These are phyloP conservation scores for Muricea muricata DNA, from an alignment of 92 coral and sea anemone species.

Conservation along the genomic window DNA sequence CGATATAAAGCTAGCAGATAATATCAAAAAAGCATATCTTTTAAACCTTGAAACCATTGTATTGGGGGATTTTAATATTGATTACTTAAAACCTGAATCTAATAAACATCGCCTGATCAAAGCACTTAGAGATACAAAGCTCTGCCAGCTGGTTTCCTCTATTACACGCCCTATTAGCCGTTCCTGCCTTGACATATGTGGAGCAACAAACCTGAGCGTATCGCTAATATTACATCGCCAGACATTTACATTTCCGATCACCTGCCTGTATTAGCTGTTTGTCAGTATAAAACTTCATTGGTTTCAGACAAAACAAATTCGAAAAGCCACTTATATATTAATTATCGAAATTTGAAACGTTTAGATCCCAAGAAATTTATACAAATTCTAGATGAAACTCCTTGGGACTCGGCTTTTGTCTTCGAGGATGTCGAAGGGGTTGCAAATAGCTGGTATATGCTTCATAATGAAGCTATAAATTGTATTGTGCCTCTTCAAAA, in stretches of 20 bases:
- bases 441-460: conserved; percentile 7
- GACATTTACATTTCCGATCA: conserved; percentile 45
- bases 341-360: conserved; percentile 13
- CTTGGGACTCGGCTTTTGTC: conserved; percentile 35
- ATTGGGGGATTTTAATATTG: conserved; percentile 32
- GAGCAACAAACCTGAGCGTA: conserved; percentile 50
- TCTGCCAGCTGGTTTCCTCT: neutral
- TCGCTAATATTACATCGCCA: conserved; percentile 31
- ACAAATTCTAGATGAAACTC: conserved; percentile 14
- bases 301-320: neutral
- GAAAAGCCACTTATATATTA: conserved; percentile 28
- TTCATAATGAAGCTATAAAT: conserved; percentile 26
- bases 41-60: conserved; percentile 22
- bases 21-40: conserved; percentile 26
- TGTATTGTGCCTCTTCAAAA: neutral
- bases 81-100: neutral
- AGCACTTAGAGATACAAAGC: neutral
- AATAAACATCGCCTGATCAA: neutral
- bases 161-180: conserved; percentile 25
- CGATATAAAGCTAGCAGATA: conserved; percentile 33
- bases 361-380: neutral
- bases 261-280: conserved; percentile 5
- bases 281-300: neutral
- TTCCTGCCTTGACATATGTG: conserved; percentile 41
- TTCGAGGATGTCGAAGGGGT: conserved; percentile 17